Base-by-base conservation (phyloP, 1,140 invertebrate genomes). In the Colletes latitarsis region DNA sequence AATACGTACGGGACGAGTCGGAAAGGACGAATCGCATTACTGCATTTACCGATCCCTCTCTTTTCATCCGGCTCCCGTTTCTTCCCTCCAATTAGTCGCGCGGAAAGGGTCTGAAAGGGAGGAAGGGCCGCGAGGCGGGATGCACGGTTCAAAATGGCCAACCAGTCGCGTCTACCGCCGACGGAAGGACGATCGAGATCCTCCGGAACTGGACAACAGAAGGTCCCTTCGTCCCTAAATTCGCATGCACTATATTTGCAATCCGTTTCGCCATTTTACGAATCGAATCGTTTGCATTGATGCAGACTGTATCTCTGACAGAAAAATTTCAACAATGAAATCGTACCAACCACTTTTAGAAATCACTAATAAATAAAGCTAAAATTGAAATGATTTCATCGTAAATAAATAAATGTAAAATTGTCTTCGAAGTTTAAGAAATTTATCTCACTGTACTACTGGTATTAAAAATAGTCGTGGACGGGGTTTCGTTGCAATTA, bases 31-130 rank as follows among this genome's bases (percentile, higher is more conserved):
- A 53, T 53, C 70, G 43, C 63, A 73, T 71, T 79, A 58, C 78
- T 64, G 72, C 83, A 68, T 84, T 63, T 39, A 52, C 82, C 52
- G 19, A 14, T 53, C 9, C 3, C 10, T 41, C 67, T 14, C 68
- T 71, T 60, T 82, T 66, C 70, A 55, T 58, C 58, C 39, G 53
- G 43, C 14, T 71, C 58, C 69, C 46, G 10, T 12, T 66, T 63
- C n/a, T 30, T 77, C 71, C 53, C 79, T 86, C 74, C 80, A 86
- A 86, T 86, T 85, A 82, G 58, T 67, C 73, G 41, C 62, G 68
- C 19, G 66, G 52, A 82, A 82, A 81, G 63, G 2, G 9, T 41
- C 46, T 15, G 19, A 62, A 58, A 82, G 43, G 39, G 75, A 73
- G 74, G 64, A 70, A 78, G 67, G 14, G 15, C 17, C 46, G 5